phyloP scores from a whole-genome alignment of 2,113 vertebrate species.

The Pyrgilauda ruficollis region DNA sequence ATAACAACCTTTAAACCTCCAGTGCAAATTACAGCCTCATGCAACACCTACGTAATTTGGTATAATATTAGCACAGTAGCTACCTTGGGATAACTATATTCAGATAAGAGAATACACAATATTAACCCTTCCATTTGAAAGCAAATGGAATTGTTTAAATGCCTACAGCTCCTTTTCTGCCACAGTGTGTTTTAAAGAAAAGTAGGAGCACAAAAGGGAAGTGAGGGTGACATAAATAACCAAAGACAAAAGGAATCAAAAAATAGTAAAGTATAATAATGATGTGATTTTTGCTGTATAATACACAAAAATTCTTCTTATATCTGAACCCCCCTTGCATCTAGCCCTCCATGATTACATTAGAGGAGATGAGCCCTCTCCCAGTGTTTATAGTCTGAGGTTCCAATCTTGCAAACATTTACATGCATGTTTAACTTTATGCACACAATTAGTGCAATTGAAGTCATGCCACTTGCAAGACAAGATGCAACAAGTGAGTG shows the following conservation, averaged over 20 bases:
- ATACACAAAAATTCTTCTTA: neutral
- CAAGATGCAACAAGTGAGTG: conserved; percentile 69
- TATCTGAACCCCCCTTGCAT: neutral
- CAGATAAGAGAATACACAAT: conserved; percentile 44
- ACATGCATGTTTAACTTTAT: conserved; percentile 66
- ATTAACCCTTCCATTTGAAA: conserved; percentile 21
- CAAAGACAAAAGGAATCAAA: neutral
- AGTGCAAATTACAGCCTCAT: conserved; percentile 61
- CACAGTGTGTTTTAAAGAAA: neutral
- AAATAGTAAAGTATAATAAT: neutral
- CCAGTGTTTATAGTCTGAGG: conserved; percentile 54
- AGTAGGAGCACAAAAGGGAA: neutral
- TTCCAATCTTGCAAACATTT: conserved; percentile 68
- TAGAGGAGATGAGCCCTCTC: conserved; percentile 47
- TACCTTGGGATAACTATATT: conserved; percentile 15
- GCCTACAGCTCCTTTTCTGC: neutral
- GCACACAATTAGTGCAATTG: conserved; percentile 68
- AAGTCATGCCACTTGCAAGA: conserved; percentile 69
- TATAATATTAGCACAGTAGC: conserved; percentile 41
- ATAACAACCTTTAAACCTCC: conserved; percentile 59
- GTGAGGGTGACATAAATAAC: neutral
- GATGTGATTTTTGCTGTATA: neutral
- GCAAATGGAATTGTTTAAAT: neutral
- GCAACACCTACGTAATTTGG: conserved; percentile 56
- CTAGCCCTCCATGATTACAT: neutral